Conservation (phyloP, 2,113 vertebrate genomes). For the Columbina picui region DNA sequence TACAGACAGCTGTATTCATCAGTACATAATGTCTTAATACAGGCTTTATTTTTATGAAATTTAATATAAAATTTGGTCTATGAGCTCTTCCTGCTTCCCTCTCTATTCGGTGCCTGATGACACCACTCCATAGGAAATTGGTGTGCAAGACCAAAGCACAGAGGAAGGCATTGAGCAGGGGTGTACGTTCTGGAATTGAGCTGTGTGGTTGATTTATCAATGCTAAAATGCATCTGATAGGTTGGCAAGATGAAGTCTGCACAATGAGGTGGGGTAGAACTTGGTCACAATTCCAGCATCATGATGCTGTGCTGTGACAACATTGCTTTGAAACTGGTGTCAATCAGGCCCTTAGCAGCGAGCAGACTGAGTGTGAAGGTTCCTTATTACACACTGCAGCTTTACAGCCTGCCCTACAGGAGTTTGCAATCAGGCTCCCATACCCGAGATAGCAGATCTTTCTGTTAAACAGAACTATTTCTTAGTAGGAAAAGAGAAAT, state of each 20-base stretch:
- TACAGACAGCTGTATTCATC: background rate
- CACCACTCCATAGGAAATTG: background rate
- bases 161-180: background rate
- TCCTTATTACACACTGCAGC: background rate
- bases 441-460: background rate
- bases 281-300: background rate
- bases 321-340: background rate
- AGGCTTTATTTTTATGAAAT: background rate
- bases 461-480: background rate
- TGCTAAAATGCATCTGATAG: background rate
- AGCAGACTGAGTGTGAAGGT: background rate
- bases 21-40: background rate
- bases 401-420: background rate
- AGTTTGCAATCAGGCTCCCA: background rate
- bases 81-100: background rate
- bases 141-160: background rate
- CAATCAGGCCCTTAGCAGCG: background rate
- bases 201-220: background rate
- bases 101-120: background rate
- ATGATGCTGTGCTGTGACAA: background rate
- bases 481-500: background rate
- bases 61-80: background rate
- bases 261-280: background rate
- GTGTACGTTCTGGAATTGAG: accelerated
- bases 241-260: background rate